Evolutionary conservation across 2,797 vertebrate genomes (phyloP).

Genomic region (Sibirionetta formosa): DNA sequence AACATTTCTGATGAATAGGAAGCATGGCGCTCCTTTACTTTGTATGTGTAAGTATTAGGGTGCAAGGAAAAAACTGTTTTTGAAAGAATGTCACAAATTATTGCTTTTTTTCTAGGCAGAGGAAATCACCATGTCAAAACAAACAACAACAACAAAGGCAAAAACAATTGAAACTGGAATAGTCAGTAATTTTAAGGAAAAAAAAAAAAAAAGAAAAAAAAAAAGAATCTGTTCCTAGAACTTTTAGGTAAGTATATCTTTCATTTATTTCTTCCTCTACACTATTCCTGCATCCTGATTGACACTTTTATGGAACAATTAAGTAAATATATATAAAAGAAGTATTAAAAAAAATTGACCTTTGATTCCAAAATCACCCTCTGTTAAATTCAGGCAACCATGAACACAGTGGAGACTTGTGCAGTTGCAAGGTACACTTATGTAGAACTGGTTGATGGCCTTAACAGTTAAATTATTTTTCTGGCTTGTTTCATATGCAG

Average conservation of each 20-base stretch:
- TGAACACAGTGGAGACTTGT: not conserved
- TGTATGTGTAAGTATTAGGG: not conserved
- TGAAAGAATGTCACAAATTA: not conserved
- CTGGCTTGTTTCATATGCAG: not conserved
- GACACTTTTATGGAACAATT: not conserved
- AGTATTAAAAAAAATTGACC: not conserved
- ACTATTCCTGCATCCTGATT: not conserved
- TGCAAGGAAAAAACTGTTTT: not conserved
- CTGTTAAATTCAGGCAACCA: not conserved
- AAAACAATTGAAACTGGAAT: not conserved
- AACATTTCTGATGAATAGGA: not conserved
- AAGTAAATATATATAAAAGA: not conserved
- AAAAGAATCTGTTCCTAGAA: not conserved
- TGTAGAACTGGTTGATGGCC: not conserved
- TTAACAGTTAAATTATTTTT: not conserved
- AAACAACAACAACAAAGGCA: not conserved
- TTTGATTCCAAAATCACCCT: not conserved
- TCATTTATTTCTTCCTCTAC: not conserved
- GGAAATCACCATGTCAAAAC: not conserved
- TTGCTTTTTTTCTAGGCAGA: not conserved
- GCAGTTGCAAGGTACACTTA: not conserved
- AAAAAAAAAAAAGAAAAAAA: constrained; percentile 1
- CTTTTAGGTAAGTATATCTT: not conserved
- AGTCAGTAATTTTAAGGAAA: not conserved
- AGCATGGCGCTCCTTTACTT: not conserved